phyloP scores from a whole-genome alignment of 2,113 vertebrate genomes.

The Prochilodus magdalenae region DNA sequence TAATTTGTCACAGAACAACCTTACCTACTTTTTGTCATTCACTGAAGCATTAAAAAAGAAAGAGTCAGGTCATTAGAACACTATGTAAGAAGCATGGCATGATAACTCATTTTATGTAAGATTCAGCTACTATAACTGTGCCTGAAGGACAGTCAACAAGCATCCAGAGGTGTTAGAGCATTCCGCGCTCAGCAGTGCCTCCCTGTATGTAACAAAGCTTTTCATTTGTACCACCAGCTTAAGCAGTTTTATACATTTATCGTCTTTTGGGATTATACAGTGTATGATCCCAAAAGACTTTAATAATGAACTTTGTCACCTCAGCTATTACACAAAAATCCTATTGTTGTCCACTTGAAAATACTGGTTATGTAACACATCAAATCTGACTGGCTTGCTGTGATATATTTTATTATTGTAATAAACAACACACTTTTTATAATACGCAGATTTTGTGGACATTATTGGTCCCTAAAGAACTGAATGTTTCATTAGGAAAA shows the following conservation, averaged over 20 bases:
- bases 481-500: too few relatives aligned
- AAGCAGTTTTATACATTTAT: not conserved
- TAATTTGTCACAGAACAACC: slow-evolving; percentile 32
- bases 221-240: not conserved
- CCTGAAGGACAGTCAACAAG: not conserved
- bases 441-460: too few relatives aligned
- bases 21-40: slow-evolving; percentile 57
- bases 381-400: too few relatives aligned
- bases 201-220: not conserved
- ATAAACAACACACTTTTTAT: not conserved
- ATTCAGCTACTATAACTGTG: not conserved
- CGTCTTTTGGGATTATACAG: not conserved
- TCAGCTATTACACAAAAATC: too few relatives aligned
- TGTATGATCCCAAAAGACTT: not conserved
- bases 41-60: slow-evolving; percentile 63
- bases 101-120: not conserved
- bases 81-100: not conserved
- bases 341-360: too few relatives aligned
- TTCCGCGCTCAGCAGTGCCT: not conserved
- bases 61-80: slow-evolving; percentile 48
- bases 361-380: too few relatives aligned
- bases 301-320: not conserved
- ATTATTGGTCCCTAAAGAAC: too few relatives aligned
- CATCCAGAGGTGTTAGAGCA: not conserved
- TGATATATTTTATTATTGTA: not conserved